phyloP scores from a whole-genome alignment of 2,888 invertebrate species.

The Melanostoma mellinum region DNA sequence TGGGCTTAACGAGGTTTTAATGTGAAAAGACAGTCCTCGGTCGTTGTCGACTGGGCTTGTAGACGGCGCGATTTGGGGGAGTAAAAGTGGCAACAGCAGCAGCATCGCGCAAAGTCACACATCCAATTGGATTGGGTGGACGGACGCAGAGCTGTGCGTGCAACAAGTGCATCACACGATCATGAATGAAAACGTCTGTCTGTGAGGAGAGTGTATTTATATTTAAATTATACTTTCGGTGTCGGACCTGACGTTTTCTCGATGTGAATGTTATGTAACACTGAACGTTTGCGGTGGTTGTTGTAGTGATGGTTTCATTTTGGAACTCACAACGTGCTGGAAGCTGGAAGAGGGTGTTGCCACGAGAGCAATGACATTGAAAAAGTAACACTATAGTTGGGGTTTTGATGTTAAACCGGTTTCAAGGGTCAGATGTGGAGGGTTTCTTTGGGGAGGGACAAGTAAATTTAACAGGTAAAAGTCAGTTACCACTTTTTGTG shows the following conservation, averaged over 20 bases:
- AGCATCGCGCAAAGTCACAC: slow-evolving; percentile 1
- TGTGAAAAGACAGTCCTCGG: slow-evolving; percentile 59
- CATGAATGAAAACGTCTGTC: slow-evolving; percentile 64
- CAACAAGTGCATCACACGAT: slow-evolving; percentile 66
- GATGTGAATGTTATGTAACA: slow-evolving; percentile 66
- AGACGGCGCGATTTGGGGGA: not conserved
- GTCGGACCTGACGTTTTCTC: slow-evolving; percentile 48
- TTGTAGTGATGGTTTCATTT: slow-evolving; percentile 56
- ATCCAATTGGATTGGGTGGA: slow-evolving; percentile 40
- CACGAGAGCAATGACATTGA: slow-evolving; percentile 67
- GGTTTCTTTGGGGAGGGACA: no score
- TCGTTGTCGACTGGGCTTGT: slow-evolving; percentile 31
- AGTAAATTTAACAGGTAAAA: no score
- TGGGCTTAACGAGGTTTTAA: slow-evolving; percentile 73
- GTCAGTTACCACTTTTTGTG: no score
- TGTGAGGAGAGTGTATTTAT: slow-evolving; percentile 17
- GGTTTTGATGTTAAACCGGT: slow-evolving; percentile 24
- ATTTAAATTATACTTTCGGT: slow-evolving; percentile 67
- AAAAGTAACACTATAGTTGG: slow-evolving; percentile 22
- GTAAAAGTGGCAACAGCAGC: not conserved
- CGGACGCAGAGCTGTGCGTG: slow-evolving; percentile 56
- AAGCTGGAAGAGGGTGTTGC: slow-evolving; percentile 25
- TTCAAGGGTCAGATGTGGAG: slow-evolving; percentile 18
- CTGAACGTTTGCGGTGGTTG: slow-evolving; percentile 58
- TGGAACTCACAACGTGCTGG: slow-evolving; percentile 1